These are phyloP conservation scores for Cheilosia soror DNA, from an alignment of 2,888 invertebrate genomes.

Conservation along the genomic window DNA sequence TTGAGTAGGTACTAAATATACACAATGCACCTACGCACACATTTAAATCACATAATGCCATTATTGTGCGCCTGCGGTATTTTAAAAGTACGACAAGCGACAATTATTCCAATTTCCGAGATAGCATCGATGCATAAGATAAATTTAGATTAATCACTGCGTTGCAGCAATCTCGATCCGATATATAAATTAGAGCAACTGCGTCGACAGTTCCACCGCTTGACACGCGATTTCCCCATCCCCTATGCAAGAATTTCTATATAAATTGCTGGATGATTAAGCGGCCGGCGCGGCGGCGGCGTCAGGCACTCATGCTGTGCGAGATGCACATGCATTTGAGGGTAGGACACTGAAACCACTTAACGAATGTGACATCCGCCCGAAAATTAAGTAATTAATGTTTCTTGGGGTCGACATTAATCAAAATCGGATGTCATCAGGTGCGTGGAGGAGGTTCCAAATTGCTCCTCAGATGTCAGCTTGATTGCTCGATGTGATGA, in stretches of 20 bases:
- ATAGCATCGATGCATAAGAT: conserved; percentile 70
- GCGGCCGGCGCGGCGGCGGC: no score
- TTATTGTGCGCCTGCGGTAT: no score
- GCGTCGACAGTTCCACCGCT: conserved; percentile 61
- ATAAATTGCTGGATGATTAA: conserved; percentile 63
- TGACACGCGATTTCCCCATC: conserved; percentile 71
- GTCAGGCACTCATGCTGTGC: conserved; percentile 28
- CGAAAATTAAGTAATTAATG: conserved; percentile 66
- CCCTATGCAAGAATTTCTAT: conserved; percentile 31
- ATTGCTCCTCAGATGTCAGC: conserved; percentile 46
- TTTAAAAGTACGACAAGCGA: conserved; percentile 36
- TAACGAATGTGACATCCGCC: conserved; percentile 65
- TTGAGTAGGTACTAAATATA: no score
- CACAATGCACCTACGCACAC: no score
- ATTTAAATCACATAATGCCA: no score
- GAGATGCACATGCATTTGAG: conserved; percentile 9
- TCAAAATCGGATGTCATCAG: conserved; percentile 69
- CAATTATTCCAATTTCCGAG: conserved; percentile 70
- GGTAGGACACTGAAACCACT: conserved; percentile 38
- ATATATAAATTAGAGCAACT: conserved; percentile 70
- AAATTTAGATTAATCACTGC: conserved; percentile 75
- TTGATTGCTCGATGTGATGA: conserved; percentile 50
- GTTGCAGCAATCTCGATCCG: conserved; percentile 60
- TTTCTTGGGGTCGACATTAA: conserved; percentile 54
- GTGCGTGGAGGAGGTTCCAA: conserved; percentile 28